phyloP scores from a whole-genome alignment of 2,797 vertebrate genomes.

The Galaxias olidus region DNA sequence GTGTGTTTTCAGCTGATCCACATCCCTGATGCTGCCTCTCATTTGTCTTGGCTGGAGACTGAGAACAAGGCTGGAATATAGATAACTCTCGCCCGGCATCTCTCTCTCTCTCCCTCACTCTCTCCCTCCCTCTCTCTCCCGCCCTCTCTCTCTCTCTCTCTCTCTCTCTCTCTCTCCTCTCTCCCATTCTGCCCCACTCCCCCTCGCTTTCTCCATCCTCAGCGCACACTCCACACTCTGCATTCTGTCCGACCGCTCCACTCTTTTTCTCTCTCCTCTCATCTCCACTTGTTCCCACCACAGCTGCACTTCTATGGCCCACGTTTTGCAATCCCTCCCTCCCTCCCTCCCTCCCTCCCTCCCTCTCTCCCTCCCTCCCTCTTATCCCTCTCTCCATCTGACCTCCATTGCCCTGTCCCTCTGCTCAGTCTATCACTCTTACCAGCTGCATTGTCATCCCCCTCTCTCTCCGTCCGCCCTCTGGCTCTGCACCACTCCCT shows the following conservation, averaged over 20 bases:
- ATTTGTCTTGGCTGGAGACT: background rate
- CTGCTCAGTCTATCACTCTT: background rate
- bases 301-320: background rate
- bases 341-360: background rate
- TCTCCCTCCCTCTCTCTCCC: background rate
- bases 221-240: background rate
- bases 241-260: background rate
- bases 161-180: background rate
- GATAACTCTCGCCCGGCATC: background rate
- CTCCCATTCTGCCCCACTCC: background rate
- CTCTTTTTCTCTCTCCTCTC: background rate
- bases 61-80: background rate
- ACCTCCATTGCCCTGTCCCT: background rate
- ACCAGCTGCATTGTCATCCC: background rate
- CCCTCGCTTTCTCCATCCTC: background rate
- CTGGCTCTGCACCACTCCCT: background rate
- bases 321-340: background rate
- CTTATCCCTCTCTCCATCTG: background rate
- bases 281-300: background rate
- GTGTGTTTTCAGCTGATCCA: background rate
- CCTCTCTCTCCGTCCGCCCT: background rate
- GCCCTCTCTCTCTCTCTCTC: background rate
- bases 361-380: background rate
- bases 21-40: background rate
- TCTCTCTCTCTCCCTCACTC: too few species aligned